phyloP scores from a whole-genome alignment of 2,113 vertebrate genomes.

The Platycercus adscitus region DNA sequence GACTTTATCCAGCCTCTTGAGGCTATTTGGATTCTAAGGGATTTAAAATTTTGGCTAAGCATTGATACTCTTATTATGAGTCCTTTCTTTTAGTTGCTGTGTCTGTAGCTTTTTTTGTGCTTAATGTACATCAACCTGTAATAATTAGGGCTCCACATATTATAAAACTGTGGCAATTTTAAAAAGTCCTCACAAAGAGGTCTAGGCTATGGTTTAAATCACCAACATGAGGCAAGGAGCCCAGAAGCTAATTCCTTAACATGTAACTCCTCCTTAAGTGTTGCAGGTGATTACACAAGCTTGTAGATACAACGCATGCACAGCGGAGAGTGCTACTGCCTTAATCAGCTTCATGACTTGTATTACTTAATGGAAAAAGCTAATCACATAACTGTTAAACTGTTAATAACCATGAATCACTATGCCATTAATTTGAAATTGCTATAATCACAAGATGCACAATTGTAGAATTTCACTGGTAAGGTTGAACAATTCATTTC shows the following conservation, averaged over 20 bases:
- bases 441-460: constrained; percentile 42
- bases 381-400: constrained; percentile 57
- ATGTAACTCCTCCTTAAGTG: not conserved
- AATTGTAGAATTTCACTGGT: constrained; percentile 45
- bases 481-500: constrained; percentile 58
- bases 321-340: constrained; percentile 14
- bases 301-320: not conserved
- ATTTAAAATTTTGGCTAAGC: constrained; percentile 18
- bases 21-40: not conserved
- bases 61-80: not conserved
- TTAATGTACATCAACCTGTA: not conserved
- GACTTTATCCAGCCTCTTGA: not conserved
- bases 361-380: constrained; percentile 49
- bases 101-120: not conserved
- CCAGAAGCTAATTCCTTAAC: not conserved
- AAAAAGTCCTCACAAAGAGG: not conserved
- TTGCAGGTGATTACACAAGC: not conserved
- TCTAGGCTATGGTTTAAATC: not conserved
- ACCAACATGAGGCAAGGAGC: not conserved
- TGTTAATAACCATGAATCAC: constrained; percentile 65
- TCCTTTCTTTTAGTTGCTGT: not conserved
- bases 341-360: not conserved
- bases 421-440: constrained; percentile 63
- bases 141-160: not conserved
- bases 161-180: not conserved